Conservation (phyloP, 1,140 invertebrate species). For the Cydia pomonella region DNA sequence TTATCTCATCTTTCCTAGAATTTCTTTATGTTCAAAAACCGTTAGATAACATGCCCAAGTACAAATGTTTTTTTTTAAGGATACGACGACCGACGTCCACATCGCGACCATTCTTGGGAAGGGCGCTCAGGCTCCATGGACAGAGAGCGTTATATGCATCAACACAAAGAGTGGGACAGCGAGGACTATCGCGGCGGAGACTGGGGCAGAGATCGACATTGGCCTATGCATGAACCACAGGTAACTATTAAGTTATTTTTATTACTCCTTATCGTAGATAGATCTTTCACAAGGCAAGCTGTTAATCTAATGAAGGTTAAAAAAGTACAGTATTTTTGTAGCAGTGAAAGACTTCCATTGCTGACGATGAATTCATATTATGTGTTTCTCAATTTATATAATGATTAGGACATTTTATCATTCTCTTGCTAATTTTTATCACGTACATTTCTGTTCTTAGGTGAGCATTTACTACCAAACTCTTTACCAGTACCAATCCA, state of each 20-base stretch:
- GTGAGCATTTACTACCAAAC: slow-evolving; percentile 63
- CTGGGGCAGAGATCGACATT: slow-evolving; percentile 76
- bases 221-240: slow-evolving; percentile 76
- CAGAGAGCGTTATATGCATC: slow-evolving; percentile 76
- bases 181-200: slow-evolving; percentile 76
- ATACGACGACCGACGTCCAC: slow-evolving; percentile 70
- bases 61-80: slow-evolving; percentile 48
- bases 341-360: background rate
- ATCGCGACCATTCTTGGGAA: slow-evolving; percentile 77
- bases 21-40: background rate
- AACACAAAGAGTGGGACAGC: slow-evolving; percentile 79
- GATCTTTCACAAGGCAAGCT: background rate
- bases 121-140: slow-evolving; percentile 74
- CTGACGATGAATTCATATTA: background rate
- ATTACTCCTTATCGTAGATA: slow-evolving; percentile 16
- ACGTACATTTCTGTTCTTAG: slow-evolving; percentile 53
- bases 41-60: background rate
- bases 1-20: background rate
- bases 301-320: background rate
- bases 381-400: background rate
- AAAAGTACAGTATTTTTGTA: no score
- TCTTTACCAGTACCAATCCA: slow-evolving; percentile 67
- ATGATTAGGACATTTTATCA: background rate
- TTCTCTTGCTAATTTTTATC: slow-evolving; percentile 6
- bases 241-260: slow-evolving; percentile 47